Conservation (phyloP, 1,140 invertebrate genomes). For the Macrobrachium rosenbergii region DNA sequence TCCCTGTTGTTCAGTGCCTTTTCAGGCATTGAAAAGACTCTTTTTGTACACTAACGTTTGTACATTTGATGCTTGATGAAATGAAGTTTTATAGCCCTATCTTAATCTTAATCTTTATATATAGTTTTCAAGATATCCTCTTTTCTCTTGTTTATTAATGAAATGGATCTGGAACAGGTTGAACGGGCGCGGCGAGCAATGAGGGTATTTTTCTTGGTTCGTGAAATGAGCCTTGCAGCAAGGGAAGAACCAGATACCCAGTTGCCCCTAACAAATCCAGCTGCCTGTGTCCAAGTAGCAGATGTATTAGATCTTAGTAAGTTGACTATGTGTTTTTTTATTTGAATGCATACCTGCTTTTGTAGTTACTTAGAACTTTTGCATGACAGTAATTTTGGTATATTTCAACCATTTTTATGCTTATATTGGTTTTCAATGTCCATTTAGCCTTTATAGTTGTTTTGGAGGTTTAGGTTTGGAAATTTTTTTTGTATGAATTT, state of each 20-base stretch:
- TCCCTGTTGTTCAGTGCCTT: too few species aligned
- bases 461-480: too few species aligned
- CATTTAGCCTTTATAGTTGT: too few species aligned
- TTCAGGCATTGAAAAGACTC: too few species aligned
- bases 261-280: constrained; percentile 92
- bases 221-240: constrained; percentile 86
- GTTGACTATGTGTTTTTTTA: background rate
- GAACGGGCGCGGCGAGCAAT: constrained; percentile 94
- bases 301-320: constrained; percentile 65
- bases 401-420: too few species aligned
- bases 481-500: too few species aligned
- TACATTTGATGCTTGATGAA: too few species aligned
- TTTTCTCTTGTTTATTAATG: background rate
- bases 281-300: constrained; percentile 86
- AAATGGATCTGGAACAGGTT: constrained; percentile 74
- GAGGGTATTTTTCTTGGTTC: constrained; percentile 92
- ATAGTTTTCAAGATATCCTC: background rate
- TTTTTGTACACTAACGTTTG: too few species aligned
- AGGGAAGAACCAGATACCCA: constrained; percentile 87
- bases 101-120: too few species aligned
- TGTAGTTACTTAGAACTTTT: background rate
- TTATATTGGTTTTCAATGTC: too few species aligned
- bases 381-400: too few species aligned
- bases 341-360: background rate
- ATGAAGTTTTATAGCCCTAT: too few species aligned